Base-by-base conservation (phyloP, 2,113 vertebrate genomes). In the Apaloderma vittatum region DNA sequence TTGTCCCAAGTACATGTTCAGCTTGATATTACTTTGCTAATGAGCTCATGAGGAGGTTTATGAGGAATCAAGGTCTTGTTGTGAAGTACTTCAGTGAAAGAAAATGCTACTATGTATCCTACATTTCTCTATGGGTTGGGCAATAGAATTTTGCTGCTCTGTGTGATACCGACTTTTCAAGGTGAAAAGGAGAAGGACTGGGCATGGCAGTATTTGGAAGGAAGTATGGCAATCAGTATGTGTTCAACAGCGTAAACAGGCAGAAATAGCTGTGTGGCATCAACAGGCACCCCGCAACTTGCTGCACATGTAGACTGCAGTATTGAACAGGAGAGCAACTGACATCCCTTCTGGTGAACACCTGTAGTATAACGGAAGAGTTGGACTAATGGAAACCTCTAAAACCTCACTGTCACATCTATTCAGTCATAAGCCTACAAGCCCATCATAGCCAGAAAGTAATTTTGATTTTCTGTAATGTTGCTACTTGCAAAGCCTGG, bases 151-250 rank as follows among this genome's bases (percentile, higher is more conserved):
- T 40, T 36, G 68, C 19, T 63, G 37, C 22, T 71, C 43, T 82
- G 13, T 37, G n/a, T 37, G 20, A 72, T 68, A n/a, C 30, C 82
- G 32, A 79, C 8, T 93, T 95, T 79, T 90, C 92, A 94, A 94
- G 81, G 82, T 88, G 75, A 94, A 87, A 88, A 49, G 88, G 8
- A 82, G 45, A 34, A 40, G 21, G 54, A 30, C 17, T 49, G 40
- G 63, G 8, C 23, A 61, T 37, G n/a, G n/a, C 46, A 80, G 59
- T 45, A 30, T 72, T 88, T 88, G 90, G 67, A 76, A 93, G 49
- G 66, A 75, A 79, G 49, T 3, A 15, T 40, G 40, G 62, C 61
- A 73, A 40, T 57, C 51, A 12, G 62, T 81, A 12, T 82, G 68
- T 83, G 45, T 52, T 88, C 26, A 58, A 80, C 3, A 1, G 34